phyloP scores from a whole-genome alignment of 2,797 vertebrate species.

The Sebastolobus altivelis region DNA sequence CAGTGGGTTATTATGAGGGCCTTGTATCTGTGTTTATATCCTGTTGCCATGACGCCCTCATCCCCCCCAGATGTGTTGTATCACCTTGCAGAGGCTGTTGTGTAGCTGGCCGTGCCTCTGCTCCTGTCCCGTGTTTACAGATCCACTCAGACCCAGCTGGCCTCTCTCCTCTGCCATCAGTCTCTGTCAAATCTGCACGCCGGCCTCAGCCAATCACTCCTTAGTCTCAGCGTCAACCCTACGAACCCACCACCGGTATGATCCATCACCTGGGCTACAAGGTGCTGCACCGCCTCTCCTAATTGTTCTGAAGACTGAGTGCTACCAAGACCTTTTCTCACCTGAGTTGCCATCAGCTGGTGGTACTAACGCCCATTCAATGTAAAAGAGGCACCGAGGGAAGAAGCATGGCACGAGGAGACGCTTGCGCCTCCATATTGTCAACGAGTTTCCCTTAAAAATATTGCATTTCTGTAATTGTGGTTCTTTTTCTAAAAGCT shows the following conservation, averaged over 20 bases:
- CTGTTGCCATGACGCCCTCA: constrained; percentile 62
- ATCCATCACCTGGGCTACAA: constrained; percentile 70
- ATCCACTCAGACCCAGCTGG: constrained; percentile 75
- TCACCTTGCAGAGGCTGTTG: constrained; percentile 45
- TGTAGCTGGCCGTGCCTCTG: constrained; percentile 36
- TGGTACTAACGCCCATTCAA: constrained; percentile 30
- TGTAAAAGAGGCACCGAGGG: constrained; percentile 52
- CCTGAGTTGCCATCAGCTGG: constrained; percentile 50
- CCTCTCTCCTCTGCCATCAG: constrained; percentile 67
- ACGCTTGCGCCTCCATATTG: background rate
- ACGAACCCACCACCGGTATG: constrained; percentile 37
- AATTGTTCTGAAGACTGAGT: constrained; percentile 69
- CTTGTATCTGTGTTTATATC: constrained; percentile 57
- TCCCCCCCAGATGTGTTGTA: constrained; percentile 65
- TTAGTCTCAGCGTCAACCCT: constrained; percentile 37
- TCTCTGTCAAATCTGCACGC: constrained; percentile 73
- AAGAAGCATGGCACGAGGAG: constrained; percentile 28
- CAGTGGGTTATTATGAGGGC: constrained; percentile 4
- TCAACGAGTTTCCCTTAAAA: background rate
- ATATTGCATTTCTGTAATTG: background rate
- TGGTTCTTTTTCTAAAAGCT: background rate
- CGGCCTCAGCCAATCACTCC: constrained; percentile 67
- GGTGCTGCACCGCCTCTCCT: constrained; percentile 51
- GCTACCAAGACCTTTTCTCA: constrained; percentile 53
- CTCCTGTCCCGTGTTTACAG: constrained; percentile 77